phyloP scores from a whole-genome alignment of 2,888 invertebrate genomes.

The Empis stercorea region DNA sequence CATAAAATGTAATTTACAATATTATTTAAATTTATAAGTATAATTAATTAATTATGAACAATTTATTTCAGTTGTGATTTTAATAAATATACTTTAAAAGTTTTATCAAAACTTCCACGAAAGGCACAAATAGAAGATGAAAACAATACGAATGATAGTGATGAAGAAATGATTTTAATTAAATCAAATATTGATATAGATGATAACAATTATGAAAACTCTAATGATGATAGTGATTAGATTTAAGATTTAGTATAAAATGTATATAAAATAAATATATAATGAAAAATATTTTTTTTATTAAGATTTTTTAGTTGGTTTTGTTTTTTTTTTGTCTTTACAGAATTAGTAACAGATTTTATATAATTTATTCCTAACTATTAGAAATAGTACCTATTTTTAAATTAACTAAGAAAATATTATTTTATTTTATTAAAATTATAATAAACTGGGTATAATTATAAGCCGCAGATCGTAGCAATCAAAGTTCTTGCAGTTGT shows the following conservation, averaged over 20 bases:
- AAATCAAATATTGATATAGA: slow-evolving; percentile 9
- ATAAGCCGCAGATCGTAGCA: no score
- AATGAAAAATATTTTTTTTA: no score
- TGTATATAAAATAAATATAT: no score
- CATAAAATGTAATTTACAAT: slow-evolving; percentile 68
- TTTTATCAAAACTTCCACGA: slow-evolving; percentile 44
- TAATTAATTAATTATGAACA: not conserved
- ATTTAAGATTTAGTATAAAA: not conserved
- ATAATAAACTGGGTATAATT: no score
- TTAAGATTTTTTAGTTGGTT: no score
- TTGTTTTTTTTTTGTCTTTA: no score
- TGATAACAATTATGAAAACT: slow-evolving; percentile 21
- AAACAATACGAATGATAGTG: slow-evolving; percentile 15
- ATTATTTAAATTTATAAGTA: not conserved
- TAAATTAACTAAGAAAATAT: no score
- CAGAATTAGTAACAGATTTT: no score
- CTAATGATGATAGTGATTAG: slow-evolving; percentile 8
- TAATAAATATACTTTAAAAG: slow-evolving; percentile 72
- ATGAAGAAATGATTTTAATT: slow-evolving; percentile 25
- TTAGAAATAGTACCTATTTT: no score
- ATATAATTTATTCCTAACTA: no score
- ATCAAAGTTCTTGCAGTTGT: no score
- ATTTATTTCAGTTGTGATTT: slow-evolving; percentile 60
- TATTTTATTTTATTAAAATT: no score
- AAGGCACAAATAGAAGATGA: slow-evolving; percentile 26